Base-by-base conservation (phyloP, 2,888 invertebrate species). In the Drosophila conformis region DNA sequence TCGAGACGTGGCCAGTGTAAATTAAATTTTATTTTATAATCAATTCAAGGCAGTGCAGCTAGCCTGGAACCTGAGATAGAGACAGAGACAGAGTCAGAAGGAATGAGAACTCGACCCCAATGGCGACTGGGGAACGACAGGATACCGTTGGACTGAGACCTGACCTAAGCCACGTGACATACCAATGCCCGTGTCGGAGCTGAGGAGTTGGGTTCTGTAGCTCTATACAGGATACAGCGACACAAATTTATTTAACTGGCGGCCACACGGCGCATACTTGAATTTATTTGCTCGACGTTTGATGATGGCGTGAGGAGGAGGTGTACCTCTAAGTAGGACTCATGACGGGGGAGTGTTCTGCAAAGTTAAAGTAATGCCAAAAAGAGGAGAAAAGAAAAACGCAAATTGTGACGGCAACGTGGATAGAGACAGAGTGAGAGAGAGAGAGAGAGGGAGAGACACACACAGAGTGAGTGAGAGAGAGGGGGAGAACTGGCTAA, bases 181-280 rank as follows among this genome's bases (percentile, higher is more conserved):
- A 33, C 15, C 53, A 53, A 29, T 31, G 69, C 31, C 52, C 53
- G 38, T 21, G 31, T 54, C 38, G 54, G 51, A 33, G 61, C 58
- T 63, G n/a, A 27, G 18, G 25, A 36, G 54, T n/a, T 27, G 4
- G 53, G 27, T n/a, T 54, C n/a, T 6, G 54, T 38, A 27, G 61
- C 35, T 35, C n/a, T 42, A 46, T 48, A 33, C 57, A 70, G 63
- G 63, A 63, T 58, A 69, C 42, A 48, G 64, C 60, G 73, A 69
- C 69, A 72, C 82, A 85, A 87, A 84, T 87, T 87, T 84, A 84
- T 84, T 87, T 87, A 82, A 87, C 84, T 88, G 87, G 85, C 82
- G 80, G 85, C 78, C 84, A 80, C 84, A 75, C 62, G 74, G 87
- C 78, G 82, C 73, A 82, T 87, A 84, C 87, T 87, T 84, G 84